Evolutionary conservation across 2,797 vertebrate genomes (phyloP).

Genomic region (Ciconia nigra): DNA sequence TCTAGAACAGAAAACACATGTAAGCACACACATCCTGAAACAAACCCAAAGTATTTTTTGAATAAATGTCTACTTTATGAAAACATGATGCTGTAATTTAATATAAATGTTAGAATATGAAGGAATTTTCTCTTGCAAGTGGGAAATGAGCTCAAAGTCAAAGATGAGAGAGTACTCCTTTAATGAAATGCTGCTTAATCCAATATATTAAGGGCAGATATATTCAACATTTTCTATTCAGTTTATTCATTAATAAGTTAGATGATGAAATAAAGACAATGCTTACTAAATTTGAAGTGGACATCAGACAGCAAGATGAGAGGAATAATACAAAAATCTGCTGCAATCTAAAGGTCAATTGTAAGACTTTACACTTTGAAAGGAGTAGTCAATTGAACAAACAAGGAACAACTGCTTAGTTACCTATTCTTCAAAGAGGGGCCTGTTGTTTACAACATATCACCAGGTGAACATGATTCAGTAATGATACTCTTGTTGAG

Average conservation of each 20-base stretch:
- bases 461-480: neutral
- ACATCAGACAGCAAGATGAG: neutral
- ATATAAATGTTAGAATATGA: neutral
- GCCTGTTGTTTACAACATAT: neutral
- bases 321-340: neutral
- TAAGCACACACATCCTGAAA: neutral
- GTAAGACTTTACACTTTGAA: neutral
- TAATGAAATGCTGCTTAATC: neutral
- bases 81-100: neutral
- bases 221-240: neutral
- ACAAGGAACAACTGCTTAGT: neutral
- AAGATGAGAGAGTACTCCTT: neutral
- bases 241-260: neutral
- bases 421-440: neutral
- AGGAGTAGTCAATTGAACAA: neutral
- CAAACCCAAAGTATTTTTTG: neutral
- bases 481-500: neutral
- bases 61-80: neutral
- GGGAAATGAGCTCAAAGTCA: neutral
- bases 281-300: neutral
- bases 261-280: neutral
- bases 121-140: neutral
- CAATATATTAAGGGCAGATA: neutral
- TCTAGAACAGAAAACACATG: neutral
- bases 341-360: neutral